Conservation (phyloP, 1,140 invertebrate species). For the Elymnias hypermnestra region DNA sequence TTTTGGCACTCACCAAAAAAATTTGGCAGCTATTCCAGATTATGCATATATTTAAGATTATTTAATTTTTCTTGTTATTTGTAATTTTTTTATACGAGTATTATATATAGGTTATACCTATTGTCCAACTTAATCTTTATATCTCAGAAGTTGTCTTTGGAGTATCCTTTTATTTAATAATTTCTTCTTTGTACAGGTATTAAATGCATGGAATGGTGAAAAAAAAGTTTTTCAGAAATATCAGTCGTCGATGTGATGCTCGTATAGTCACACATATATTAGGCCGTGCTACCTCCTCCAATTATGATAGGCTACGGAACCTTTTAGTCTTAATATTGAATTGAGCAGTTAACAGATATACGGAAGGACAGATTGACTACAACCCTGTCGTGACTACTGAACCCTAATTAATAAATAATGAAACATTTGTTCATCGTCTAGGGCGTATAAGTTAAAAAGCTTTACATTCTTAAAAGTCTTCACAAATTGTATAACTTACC, state of each 20-base stretch:
- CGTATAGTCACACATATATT: slow-evolving; percentile 37
- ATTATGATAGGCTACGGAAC: slow-evolving; percentile 41
- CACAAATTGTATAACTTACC: slow-evolving; percentile 68
- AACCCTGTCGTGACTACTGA: slow-evolving; percentile 66
- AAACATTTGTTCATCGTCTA: slow-evolving; percentile 51
- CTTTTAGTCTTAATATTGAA: slow-evolving; percentile 61
- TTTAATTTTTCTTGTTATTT: no score
- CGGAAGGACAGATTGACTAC: slow-evolving; percentile 65
- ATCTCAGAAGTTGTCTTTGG: no score
- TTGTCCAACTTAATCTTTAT: no score
- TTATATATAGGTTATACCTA: no score
- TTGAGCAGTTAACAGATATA: slow-evolving; percentile 67
- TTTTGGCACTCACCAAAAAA: no score
- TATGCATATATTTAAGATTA: no score
- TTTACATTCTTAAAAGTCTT: slow-evolving; percentile 67
- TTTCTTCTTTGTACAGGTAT: no score
- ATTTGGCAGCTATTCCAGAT: no score
- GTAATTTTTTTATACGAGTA: no score
- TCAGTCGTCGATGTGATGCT: slow-evolving; percentile 23
- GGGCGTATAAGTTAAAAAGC: slow-evolving; percentile 64
- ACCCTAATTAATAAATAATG: slow-evolving; percentile 59
- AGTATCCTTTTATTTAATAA: no score
- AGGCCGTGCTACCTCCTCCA: slow-evolving; percentile 52
- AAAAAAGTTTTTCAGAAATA: no score
- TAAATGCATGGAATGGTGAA: no score